Base-by-base conservation (phyloP, 2,888 invertebrate genomes). In the Drosophila rubida region DNA sequence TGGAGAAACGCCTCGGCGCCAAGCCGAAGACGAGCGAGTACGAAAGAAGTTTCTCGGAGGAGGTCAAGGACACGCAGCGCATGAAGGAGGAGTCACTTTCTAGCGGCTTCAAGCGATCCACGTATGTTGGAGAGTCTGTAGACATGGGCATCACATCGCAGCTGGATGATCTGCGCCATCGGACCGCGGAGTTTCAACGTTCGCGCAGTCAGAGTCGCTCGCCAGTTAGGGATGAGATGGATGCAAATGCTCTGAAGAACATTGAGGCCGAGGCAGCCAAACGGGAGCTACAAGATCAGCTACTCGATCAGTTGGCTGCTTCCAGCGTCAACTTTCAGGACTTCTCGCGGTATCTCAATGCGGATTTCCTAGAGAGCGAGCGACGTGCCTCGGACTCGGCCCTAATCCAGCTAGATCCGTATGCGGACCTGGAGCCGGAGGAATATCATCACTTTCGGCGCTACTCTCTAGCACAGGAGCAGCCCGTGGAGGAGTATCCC, bases 361-460 rank as follows among this genome's bases (percentile, higher is more conserved):
- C 84, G 0, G 75, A 86, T 30, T 90, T 88, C 41, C 59, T 91
- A 2, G 91, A 91, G 3, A 87, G 85, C 16, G 91, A 92, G 22
- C 76, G 92, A 2, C 72, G 92, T 8, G 91, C 90, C 2, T 92
- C 92, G 0, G 91, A 92, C 37, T 90, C 91, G 13, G 90, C 89
- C 0, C 41, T 91, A 0, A 86, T 90, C 8, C 82, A 87, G 42
- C 73, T 51, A 7, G 80, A 89, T 37, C 57, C 73, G 2, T 59
- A 58, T 37, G 59, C 50, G 0, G 80, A 90, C 0, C 35, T 92
- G n/a, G 92, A 92, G 6, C 90, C 89, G 0, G 92, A 92, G 23
- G 91, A 92, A 25, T 92, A 92, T 71, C 92, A 92, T 77, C 92
- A 92, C 55, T 90, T 84, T 57, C 71, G 92, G 0, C 84, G 92